Conservation (phyloP, 1,140 invertebrate species). For the Helicoverpa armigera region DNA sequence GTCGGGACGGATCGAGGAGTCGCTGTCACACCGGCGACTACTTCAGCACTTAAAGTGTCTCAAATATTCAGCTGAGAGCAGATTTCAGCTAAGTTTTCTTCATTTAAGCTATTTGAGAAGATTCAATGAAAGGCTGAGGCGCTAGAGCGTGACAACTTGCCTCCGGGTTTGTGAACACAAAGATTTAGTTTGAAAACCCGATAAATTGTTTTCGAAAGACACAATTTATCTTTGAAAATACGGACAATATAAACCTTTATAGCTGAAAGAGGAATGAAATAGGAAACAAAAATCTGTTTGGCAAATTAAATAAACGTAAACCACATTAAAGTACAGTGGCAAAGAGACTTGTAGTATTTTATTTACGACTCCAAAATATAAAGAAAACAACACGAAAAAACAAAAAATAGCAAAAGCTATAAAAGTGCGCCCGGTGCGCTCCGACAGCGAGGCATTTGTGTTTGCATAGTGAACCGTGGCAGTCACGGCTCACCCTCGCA, state of each 20-base stretch:
- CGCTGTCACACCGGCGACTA: background rate
- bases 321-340: constrained; percentile 3
- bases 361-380: constrained; percentile 25
- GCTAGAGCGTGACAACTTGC: background rate
- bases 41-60: constrained; percentile 32
- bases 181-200: constrained; percentile 12
- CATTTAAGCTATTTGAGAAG: constrained; percentile 26
- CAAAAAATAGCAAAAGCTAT: background rate
- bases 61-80: constrained; percentile 11
- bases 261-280: background rate
- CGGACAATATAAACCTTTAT: background rate
- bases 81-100: background rate
- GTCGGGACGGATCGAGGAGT: background rate
- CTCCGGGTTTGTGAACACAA: background rate
- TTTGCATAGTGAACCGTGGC: background rate
- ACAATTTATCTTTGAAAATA: background rate
- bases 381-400: constrained; percentile 11
- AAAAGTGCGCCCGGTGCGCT: background rate
- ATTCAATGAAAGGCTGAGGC: constrained; percentile 19
- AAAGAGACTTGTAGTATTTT: constrained; percentile 2
- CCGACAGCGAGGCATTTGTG: background rate
- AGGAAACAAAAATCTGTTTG: background rate
- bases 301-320: background rate
- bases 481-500: background rate
- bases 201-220: constrained; percentile 10